Base-by-base conservation (phyloP, 2,797 vertebrate genomes). In the Loris lydekkerianus region DNA sequence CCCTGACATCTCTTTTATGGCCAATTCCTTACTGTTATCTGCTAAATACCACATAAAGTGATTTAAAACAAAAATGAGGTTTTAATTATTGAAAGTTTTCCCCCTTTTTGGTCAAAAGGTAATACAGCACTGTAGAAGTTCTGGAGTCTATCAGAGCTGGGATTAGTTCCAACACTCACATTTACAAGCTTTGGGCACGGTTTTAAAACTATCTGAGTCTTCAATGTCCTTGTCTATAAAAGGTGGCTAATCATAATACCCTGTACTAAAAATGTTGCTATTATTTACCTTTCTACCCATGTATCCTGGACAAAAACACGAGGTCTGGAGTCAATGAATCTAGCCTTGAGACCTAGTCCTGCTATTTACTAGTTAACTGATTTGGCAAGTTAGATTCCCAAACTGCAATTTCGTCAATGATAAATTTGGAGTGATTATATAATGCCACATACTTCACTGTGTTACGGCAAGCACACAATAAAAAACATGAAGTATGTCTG, bases 41-140 rank as follows among this genome's bases (percentile, higher is more conserved):
- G 15, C 21, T 49, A 86, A 94, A 49, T 72, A 21, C 34, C 40
- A 43, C 1, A 70, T 31, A 80, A 92, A 92, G 80, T 23, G 20
- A 53, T 78, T 69, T 73, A 56, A 75, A 69, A 85, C 21, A 92
- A 87, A 95, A 87, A 37, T 25, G 53, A 37, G n/a, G 4, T 89
- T 76, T 86, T 31, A 20, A 53, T 75, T 92, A 31, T 40, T 78
- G 25, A 94, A 91, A 10, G 21, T n/a, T 83, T 49, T 61, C 4
- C 15, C 25, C 25, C 9, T 78, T 94, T 82, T 70, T 43, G 34
- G 49, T 90, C 85, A 80, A 78, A 86, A 78, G 21, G 49, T 15
- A 89, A 25, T 27, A 9, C 0, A 77, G n/a, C 1, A 34, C 7
- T 61, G n/a, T 34, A 23, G 3, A 78, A 53, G 46, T 29, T 92